A percentile compares a stretch with the other conserved stretches of the same genome.
Conservation (phyloP, 2,113 vertebrate genomes). For the Myanophis thanlyinensis region DNA sequence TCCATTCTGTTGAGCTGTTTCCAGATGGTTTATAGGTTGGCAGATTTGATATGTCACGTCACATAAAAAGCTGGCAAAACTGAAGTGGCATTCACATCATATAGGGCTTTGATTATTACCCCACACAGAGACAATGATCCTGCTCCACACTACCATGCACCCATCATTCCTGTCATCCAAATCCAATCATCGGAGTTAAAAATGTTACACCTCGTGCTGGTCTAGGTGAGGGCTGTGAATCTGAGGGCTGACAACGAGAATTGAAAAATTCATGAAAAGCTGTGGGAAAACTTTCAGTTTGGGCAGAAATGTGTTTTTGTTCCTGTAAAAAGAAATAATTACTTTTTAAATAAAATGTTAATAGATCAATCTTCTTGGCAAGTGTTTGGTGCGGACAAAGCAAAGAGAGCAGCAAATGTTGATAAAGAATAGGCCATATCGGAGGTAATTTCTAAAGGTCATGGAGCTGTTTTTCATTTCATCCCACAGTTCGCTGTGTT, state of each 20-base stretch:
- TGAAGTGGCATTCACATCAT: slow-evolving; percentile 60
- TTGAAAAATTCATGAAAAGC: background rate
- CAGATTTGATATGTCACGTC: slow-evolving; percentile 66
- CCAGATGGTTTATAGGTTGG: slow-evolving; percentile 63
- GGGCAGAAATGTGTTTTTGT: too few species aligned
- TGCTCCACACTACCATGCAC: slow-evolving; percentile 38
- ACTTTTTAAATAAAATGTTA: slow-evolving; percentile 36
- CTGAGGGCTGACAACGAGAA: background rate
- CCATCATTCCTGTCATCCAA: slow-evolving; percentile 30
- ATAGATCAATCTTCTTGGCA: slow-evolving; percentile 48
- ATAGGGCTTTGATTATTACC: slow-evolving; percentile 60
- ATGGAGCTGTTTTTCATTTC: background rate
- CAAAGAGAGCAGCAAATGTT: slow-evolving; percentile 21
- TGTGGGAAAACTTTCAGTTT: background rate
- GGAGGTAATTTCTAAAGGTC: background rate
- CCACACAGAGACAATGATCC: slow-evolving; percentile 33
- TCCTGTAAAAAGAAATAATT: background rate
- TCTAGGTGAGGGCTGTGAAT: background rate
- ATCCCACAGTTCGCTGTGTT: background rate
- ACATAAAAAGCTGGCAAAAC: slow-evolving; percentile 64
- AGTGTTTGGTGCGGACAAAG: slow-evolving; percentile 26
- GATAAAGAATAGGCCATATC: slow-evolving; percentile 24
- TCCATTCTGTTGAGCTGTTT: slow-evolving; percentile 53
- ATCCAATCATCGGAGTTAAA: slow-evolving; percentile 31
- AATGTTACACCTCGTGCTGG: slow-evolving; percentile 16